A percentile compares a stretch with the other conserved stretches of the same genome.
phyloP scores from a whole-genome alignment of 23 tunicate species.

The Halocynthia aurantium region DNA sequence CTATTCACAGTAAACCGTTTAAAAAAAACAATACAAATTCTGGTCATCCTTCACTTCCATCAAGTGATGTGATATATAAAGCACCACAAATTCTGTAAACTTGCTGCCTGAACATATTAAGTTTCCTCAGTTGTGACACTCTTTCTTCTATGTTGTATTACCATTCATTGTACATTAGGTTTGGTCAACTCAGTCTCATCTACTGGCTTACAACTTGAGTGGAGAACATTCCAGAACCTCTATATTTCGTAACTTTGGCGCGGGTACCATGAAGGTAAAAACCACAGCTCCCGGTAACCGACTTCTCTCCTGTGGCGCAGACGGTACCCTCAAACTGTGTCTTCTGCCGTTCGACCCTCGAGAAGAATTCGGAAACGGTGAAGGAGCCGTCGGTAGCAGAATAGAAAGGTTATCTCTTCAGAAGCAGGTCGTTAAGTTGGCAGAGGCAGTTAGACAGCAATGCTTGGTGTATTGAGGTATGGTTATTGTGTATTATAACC shows the following conservation, averaged over 20 bases:
- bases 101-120: too few species aligned
- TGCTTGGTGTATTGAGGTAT: conserved; percentile 9
- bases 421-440: conserved; percentile 16
- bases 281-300: conserved; percentile 29
- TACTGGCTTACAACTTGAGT: conserved; percentile 25
- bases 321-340: conserved; percentile 82
- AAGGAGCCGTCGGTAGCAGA: background rate
- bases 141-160: background rate
- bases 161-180: conserved; percentile 5
- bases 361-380: conserved; percentile 4
- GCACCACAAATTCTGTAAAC: too few species aligned
- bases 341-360: conserved; percentile 27
- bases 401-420: conserved; percentile 15
- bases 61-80: too few species aligned
- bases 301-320: conserved; percentile 83
- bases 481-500: too few species aligned
- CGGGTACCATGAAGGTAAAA: conserved; percentile 64
- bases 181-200: conserved; percentile 59
- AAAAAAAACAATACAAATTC: too few species aligned
- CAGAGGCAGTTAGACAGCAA: conserved; percentile 21
- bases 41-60: too few species aligned
- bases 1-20: too few species aligned
- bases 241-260: conserved; percentile 69
- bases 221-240: conserved; percentile 72
- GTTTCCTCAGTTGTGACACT: too few species aligned